Percentiles rank a stretch among this genome's conserved stretches.
phyloP scores from a whole-genome alignment of 2,113 vertebrate genomes.

The Mesembrinibis cayennensis region DNA sequence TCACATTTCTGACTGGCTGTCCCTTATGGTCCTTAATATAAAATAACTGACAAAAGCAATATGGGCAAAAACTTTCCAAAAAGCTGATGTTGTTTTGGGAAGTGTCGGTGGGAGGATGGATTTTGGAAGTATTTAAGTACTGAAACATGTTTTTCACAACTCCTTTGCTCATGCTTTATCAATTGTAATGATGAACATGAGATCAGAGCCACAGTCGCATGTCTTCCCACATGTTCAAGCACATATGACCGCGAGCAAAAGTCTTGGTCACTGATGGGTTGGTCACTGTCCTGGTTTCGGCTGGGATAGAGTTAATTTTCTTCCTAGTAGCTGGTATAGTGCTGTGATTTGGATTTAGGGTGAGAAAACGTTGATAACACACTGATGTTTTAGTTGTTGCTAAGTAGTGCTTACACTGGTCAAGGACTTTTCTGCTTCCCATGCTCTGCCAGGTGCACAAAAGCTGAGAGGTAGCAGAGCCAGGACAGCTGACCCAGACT shows the following conservation, averaged over 20 bases:
- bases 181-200: neutral
- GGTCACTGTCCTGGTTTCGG: too few relatives aligned
- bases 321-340: too few relatives aligned
- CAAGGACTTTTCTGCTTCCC: too few relatives aligned
- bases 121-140: neutral
- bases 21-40: neutral
- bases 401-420: too few relatives aligned
- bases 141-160: neutral
- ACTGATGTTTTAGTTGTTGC: too few relatives aligned
- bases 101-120: neutral
- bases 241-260: neutral
- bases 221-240: neutral
- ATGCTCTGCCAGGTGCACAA: too few relatives aligned
- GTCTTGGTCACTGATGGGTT: neutral
- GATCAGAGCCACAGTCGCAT: neutral
- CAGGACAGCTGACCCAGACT: too few relatives aligned
- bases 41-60: neutral
- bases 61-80: neutral
- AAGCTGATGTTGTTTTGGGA: neutral
- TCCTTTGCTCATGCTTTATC: neutral
- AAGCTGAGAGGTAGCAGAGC: too few relatives aligned
- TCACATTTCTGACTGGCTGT: neutral
- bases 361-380: too few relatives aligned
- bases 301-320: too few relatives aligned
- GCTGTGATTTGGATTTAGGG: too few relatives aligned